These are phyloP conservation scores for Oriolus oriolus DNA, from an alignment of 2,113 vertebrate species.

Conservation along the genomic window DNA sequence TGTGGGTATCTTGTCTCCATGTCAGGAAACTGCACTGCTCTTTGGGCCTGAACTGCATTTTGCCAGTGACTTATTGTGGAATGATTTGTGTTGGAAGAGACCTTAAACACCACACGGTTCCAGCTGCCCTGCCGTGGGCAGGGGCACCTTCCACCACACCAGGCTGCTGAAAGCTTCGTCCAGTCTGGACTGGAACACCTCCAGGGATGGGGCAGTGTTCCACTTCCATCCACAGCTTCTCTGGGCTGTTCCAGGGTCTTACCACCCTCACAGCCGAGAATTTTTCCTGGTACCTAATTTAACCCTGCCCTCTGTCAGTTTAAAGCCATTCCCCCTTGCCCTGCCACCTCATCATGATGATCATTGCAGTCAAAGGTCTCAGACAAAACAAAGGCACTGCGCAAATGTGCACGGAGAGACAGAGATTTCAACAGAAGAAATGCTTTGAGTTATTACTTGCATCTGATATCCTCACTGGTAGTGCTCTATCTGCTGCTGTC, in stretches of 20 bases:
- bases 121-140: background rate
- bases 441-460: background rate
- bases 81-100: background rate
- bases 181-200: background rate
- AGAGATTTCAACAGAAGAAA: background rate
- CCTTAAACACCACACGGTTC: background rate
- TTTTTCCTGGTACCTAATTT: background rate
- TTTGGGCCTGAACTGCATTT: background rate
- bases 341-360: background rate
- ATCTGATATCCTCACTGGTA: background rate
- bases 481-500: background rate
- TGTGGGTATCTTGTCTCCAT: background rate
- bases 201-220: background rate
- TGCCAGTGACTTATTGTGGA: background rate
- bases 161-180: background rate
- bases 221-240: background rate
- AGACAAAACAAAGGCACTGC: background rate
- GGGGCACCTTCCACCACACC: background rate
- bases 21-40: background rate
- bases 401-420: background rate
- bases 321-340: background rate
- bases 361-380: background rate
- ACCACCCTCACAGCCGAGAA: background rate
- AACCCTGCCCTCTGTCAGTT: background rate
- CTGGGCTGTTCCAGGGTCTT: background rate